Evolutionary conservation across 2,113 vertebrate genomes (phyloP), one percentile per base, ranked within the genome.

Genomic region (Grus americana): DNA sequence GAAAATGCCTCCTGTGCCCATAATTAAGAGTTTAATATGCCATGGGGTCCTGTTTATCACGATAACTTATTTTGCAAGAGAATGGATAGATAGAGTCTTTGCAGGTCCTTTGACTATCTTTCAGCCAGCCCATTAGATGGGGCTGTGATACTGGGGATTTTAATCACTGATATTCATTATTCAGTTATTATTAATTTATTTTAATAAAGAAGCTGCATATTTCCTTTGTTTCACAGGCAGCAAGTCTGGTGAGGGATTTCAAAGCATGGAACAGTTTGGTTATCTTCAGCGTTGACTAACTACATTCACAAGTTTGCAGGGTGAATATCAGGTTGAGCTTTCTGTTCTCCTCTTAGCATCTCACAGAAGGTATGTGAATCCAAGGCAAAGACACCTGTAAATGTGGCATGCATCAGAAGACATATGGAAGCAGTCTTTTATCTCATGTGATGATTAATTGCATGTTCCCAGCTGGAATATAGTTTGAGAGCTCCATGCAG

Each of bases 61-160:
- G 5, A 21, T 87, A 94, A 96, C 21, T 19, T 82, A 66, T 87
- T 91, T 91, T 94, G 52, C 70, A 59, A 30, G 18, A 94, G 57
- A 89, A 73, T 32, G 79, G 42, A 80, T 19, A 70, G 34, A 76
- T 20, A 82, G 42, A 23, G 16, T 63, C 55, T 74, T 71, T 47
- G 50, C 38, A 57, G 44, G 30, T 87, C 57, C 50, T 93, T 67
- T 49, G 55, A 83, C 78, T 90, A 80, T 71, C 95, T 94, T 97
- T 92, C 88, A 93, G 52, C 91, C 88, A 91, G 92, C 87, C 97
- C 97, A 96, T 91, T 97, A 97, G 97, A 94, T 96, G 97, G 96
- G 91, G 97, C 97, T 97, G 95, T 95, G 91, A 97, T 92, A 93
- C 96, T 89, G 86, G 65, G 73, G 73, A 97, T 97, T 92, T 91